These are phyloP conservation scores for Bactericera cockerelli DNA, from an alignment of 1,140 invertebrate genomes.

Conservation along the genomic window DNA sequence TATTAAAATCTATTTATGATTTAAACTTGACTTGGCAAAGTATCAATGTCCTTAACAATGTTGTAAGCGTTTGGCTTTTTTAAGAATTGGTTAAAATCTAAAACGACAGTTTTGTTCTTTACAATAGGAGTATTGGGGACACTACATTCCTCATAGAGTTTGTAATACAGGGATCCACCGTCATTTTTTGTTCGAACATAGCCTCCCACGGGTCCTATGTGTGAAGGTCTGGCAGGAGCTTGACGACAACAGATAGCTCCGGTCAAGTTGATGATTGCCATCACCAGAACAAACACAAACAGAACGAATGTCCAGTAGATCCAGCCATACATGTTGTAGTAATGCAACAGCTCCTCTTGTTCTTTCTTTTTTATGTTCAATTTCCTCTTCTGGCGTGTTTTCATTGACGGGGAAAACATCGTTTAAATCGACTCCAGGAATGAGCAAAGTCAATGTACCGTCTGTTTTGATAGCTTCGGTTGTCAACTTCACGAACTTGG, in stretches of 20 bases:
- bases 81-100: conserved; percentile 10
- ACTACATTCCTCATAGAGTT: conserved; percentile 24
- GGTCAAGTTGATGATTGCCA: background rate
- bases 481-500: background rate
- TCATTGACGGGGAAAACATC: background rate
- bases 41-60: conserved; percentile 4
- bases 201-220: conserved; percentile 12
- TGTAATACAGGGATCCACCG: conserved; percentile 19
- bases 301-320: background rate
- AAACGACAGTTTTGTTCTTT: conserved; percentile 13
- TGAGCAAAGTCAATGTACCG: background rate
- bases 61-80: conserved; percentile 5
- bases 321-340: background rate
- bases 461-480: background rate
- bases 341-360: background rate
- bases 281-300: background rate
- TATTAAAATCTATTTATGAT: background rate
- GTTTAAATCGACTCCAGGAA: background rate
- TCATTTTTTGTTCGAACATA: conserved; percentile 14
- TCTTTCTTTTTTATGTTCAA: background rate
- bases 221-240: background rate
- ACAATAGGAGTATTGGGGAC: conserved; percentile 18
- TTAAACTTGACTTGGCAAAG: conserved; percentile 1
- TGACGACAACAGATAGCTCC: background rate
- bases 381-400: too few species aligned